Evolutionary conservation across 2,888 invertebrate genomes (phyloP).

Genomic region (Acleris emargana): DNA sequence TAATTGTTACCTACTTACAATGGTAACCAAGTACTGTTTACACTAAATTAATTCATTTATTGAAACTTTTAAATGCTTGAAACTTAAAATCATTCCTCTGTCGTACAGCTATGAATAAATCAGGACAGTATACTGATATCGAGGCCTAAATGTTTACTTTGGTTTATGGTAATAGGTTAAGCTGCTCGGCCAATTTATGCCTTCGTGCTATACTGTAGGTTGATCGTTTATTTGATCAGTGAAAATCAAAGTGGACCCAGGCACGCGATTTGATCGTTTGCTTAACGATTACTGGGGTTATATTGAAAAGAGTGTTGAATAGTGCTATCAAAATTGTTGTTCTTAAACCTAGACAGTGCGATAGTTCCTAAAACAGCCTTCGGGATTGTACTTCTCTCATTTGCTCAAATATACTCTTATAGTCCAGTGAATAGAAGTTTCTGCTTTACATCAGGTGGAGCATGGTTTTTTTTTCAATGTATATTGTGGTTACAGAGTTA

Average conservation of each 20-base stretch:
- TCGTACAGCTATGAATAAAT: neutral
- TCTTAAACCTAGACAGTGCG: too few relatives aligned
- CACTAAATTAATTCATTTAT: neutral
- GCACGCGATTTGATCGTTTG: constrained; percentile 34
- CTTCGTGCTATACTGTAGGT: constrained; percentile 25
- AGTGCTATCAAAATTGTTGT: neutral
- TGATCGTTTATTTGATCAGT: constrained; percentile 24
- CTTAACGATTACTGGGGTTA: constrained; percentile 24
- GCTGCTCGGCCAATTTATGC: constrained; percentile 17
- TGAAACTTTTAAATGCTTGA: neutral
- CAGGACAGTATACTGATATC: neutral
- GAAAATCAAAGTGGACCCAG: constrained; percentile 19
- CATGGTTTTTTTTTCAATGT: too few relatives aligned
- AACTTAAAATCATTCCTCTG: too few relatives aligned
- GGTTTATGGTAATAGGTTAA: constrained; percentile 13
- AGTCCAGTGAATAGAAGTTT: too few relatives aligned
- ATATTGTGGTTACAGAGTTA: too few relatives aligned
- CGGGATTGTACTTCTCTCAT: too few relatives aligned
- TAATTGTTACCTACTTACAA: too few relatives aligned
- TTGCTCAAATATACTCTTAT: too few relatives aligned
- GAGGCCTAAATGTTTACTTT: neutral
- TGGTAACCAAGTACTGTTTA: neutral
- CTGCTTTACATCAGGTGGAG: too few relatives aligned
- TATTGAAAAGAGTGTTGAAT: constrained; percentile 22
- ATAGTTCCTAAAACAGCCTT: too few relatives aligned